Evolutionary conservation across 1,140 invertebrate genomes (phyloP).

Genomic region (Euwallacea similis): DNA sequence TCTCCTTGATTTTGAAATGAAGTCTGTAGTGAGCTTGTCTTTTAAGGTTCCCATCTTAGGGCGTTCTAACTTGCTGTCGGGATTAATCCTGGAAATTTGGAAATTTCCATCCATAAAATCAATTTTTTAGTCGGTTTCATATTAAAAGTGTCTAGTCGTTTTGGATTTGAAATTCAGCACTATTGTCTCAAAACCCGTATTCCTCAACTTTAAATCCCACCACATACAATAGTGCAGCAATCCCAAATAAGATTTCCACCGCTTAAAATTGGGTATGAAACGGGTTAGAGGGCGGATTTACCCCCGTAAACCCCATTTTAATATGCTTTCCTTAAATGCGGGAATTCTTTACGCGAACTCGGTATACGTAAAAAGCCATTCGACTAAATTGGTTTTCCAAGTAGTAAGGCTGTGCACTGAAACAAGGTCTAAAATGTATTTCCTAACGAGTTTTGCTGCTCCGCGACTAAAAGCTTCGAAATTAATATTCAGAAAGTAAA

Average conservation of each 20-base stretch:
- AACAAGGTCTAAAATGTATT: slow-evolving; percentile 5
- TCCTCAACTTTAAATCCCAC: background rate
- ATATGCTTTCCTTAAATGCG: slow-evolving; percentile 10
- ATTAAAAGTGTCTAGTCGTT: too few relatives aligned
- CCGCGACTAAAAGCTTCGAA: background rate
- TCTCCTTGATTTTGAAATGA: too few relatives aligned
- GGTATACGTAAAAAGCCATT: slow-evolving; percentile 10
- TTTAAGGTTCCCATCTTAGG: too few relatives aligned
- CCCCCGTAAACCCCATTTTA: slow-evolving; percentile 3
- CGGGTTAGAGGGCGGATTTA: background rate
- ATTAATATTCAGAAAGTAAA: slow-evolving; percentile 20
- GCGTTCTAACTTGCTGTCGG: too few relatives aligned
- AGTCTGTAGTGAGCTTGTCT: too few relatives aligned
- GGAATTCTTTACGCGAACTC: slow-evolving; percentile 8
- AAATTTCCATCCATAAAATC: too few relatives aligned
- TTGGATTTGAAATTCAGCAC: too few relatives aligned
- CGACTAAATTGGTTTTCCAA: slow-evolving; percentile 13
- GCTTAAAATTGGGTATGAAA: background rate
- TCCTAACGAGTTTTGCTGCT: slow-evolving; percentile 1
- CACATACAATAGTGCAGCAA: slow-evolving; percentile 2
- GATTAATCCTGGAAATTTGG: too few relatives aligned
- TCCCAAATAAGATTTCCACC: background rate
- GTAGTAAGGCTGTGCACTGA: background rate
- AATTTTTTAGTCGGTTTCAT: too few relatives aligned
- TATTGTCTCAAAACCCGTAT: background rate